Evolutionary conservation across 1,140 invertebrate genomes (phyloP).

Genomic region (Rhopalosiphum maidis): DNA sequence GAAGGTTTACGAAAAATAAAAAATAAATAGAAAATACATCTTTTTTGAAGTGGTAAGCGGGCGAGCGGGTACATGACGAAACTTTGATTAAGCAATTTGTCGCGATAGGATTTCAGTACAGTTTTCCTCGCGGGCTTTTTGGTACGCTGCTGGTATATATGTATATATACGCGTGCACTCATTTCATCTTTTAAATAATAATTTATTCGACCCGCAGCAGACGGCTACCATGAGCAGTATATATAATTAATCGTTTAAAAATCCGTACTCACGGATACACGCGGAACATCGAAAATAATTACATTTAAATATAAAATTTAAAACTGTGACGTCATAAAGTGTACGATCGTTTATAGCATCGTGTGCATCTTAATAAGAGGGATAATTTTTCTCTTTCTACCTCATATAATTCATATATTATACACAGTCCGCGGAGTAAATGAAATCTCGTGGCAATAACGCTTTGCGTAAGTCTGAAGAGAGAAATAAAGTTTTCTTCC

Average conservation of each 20-base stretch:
- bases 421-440: too few species aligned
- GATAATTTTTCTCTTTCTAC: background rate
- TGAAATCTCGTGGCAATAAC: too few species aligned
- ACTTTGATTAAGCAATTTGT: background rate
- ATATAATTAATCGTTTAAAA: background rate
- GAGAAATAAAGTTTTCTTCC: too few species aligned
- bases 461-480: too few species aligned
- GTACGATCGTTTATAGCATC: background rate
- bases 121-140: background rate
- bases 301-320: constrained; percentile 4
- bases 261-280: background rate
- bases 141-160: background rate
- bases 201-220: background rate
- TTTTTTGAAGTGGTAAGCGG: background rate
- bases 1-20: background rate
- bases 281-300: background rate
- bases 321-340: background rate
- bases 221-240: background rate
- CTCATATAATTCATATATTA: too few species aligned
- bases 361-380: background rate
- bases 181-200: background rate
- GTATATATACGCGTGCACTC: background rate
- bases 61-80: background rate
- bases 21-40: background rate
- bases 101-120: background rate